phyloP scores from a whole-genome alignment of 2,113 vertebrate species.

The Cyrtonyx montezumae region DNA sequence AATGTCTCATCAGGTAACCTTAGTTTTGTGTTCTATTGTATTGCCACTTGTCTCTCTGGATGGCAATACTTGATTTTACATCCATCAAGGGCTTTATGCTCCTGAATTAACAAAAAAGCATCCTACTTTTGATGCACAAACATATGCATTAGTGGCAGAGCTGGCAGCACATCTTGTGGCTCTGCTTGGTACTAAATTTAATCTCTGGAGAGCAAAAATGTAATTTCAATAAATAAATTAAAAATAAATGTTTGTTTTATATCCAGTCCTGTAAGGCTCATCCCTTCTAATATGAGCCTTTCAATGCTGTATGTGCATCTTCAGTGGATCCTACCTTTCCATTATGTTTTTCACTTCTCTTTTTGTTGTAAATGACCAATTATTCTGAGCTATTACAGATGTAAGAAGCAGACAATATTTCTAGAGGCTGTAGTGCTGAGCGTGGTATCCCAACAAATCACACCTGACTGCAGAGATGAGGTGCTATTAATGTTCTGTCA shows the following conservation, averaged over 20 bases:
- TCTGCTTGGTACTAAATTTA: not conserved
- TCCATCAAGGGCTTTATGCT: not conserved
- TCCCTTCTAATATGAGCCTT: accelerated
- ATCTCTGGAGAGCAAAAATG: not conserved
- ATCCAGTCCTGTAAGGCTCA: not conserved
- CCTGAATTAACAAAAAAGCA: not conserved
- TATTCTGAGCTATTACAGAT: not conserved
- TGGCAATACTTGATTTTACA: not conserved
- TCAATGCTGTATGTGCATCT: not conserved
- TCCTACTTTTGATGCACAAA: not conserved
- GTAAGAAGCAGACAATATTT: not conserved
- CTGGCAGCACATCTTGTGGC: not conserved
- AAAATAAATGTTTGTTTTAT: not conserved
- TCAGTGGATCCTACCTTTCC: not conserved
- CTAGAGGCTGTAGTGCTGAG: not conserved
- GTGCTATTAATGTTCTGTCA: not conserved
- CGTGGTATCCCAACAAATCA: not conserved
- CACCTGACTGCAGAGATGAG: not conserved
- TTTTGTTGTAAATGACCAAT: not conserved
- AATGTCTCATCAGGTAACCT: not conserved
- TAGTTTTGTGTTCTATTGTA: not conserved
- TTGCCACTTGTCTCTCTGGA: not conserved
- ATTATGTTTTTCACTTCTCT: not conserved
- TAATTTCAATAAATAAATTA: not conserved
- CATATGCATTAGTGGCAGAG: not conserved